A percentile compares a stretch with the other conserved stretches of the same genome.
phyloP scores from a whole-genome alignment of 2,888 invertebrate species.

The Patella depressa region DNA sequence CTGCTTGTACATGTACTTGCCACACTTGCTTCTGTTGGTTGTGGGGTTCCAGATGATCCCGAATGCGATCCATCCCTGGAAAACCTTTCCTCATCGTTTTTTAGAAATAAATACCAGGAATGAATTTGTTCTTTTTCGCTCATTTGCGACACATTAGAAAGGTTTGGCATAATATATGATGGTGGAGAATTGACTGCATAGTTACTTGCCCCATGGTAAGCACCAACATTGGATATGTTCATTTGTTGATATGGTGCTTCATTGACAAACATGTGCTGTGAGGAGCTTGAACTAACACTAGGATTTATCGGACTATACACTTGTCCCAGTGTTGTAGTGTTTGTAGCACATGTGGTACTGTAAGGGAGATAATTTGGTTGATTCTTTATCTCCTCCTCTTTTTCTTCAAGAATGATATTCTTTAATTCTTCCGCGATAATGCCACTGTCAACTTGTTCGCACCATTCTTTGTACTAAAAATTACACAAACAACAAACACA shows the following conservation, averaged over 20 bases:
- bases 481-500: constrained; percentile 29
- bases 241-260: not conserved
- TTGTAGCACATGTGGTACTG: not conserved
- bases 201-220: not conserved
- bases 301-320: not conserved
- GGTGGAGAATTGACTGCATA: not conserved
- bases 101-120: not conserved
- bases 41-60: not conserved
- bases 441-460: constrained; percentile 50
- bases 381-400: not conserved
- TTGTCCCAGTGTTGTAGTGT: not conserved
- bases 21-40: not conserved
- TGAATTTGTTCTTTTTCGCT: constrained; percentile 1
- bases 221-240: not conserved
- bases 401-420: constrained; percentile 8
- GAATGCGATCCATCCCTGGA: not conserved
- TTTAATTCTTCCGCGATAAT: constrained; percentile 41
- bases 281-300: not conserved
- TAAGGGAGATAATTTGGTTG: not conserved
- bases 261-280: not conserved
- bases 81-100: not conserved
- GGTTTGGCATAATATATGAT: not conserved
- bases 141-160: not conserved
- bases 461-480: constrained; percentile 54
- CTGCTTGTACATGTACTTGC: not conserved